Evolutionary conservation across 2,113 vertebrate genomes (phyloP), one percentile per base, ranked within the genome.

Genomic region (Scophthalmus maximus): DNA sequence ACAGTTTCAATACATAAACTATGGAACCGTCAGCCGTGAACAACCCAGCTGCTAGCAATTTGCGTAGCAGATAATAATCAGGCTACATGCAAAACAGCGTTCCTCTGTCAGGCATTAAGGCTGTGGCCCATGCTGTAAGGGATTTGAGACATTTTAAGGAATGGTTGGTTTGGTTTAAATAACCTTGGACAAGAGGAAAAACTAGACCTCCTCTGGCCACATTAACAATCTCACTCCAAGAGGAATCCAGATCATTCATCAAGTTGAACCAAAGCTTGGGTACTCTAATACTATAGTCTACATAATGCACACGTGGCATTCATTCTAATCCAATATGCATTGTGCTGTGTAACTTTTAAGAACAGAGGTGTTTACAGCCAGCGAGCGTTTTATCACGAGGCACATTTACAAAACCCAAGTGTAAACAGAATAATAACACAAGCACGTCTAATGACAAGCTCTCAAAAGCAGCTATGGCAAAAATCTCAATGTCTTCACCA

Each of bases 1-100:
- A 94, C 94, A 85, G 90, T 95, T 96, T 94, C 94, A 91, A 95
- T 95, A 93, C 78, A 95, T 94, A 96, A 96, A 96, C 94, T 95
- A 84, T 87, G 64, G 88, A 93, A 94, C 92, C 85, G 90, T 95
- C 29, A 71, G 84, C 93, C 93, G 86, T 88, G 95, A 96, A 95
- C 85, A 91, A 90, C 30, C 85, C 95, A 97, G 95, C 95, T 97
- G 95, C 91, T 95, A 96, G 94, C 94, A 95, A 96, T 96, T 95
- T 96, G 81, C 93, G 85, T 78, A 82, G 88, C 93, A 95, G 95
- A 96, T 95, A 96, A 95, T 96, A 94, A 95, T 95, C 93, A 92
- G 90, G 89, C 92, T 94, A 92, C 92, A 94, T 93, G 95, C 93
- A 95, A 95, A 95, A 91, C 84, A 92, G 90, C 90, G 90, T 94